Percentiles rank a stretch among this genome's conserved stretches.
These are phyloP conservation scores for Aspiorhynchus laticeps DNA, from an alignment of 2,113 vertebrate species.

Conservation along the genomic window DNA sequence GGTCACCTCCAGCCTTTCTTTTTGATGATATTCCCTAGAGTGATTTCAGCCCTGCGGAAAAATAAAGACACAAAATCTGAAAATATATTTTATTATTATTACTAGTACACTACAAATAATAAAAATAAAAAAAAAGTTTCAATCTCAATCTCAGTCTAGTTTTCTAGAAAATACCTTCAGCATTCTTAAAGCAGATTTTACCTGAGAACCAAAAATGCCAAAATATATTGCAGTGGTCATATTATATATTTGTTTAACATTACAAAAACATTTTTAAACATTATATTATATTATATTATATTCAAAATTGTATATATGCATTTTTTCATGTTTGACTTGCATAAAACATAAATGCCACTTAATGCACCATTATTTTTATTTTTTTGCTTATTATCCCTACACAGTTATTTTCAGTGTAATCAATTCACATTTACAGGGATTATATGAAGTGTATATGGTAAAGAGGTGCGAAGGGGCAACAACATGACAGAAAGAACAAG, in stretches of 20 bases:
- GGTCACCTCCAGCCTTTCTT: constrained; percentile 80
- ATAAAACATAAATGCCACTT: background rate
- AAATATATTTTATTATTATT: background rate
- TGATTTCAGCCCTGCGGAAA: constrained; percentile 76
- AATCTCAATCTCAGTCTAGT: background rate
- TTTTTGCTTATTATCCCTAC: background rate
- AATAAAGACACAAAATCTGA: constrained; percentile 18
- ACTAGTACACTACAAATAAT: background rate
- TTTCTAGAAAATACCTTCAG: background rate
- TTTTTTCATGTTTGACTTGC: background rate
- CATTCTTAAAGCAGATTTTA: background rate
- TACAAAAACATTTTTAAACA: background rate
- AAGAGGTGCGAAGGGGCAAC: no score
- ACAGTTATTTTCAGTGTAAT: background rate
- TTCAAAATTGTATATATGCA: background rate
- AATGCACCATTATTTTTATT: background rate
- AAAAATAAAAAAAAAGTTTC: background rate
- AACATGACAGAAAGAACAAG: constrained; percentile 27
- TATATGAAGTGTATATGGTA: no score
- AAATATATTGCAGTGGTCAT: background rate
- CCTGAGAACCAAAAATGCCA: background rate
- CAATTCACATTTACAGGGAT: background rate
- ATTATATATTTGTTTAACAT: background rate
- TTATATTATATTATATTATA: background rate
- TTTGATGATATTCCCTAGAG: constrained; percentile 80